phyloP scores from a whole-genome alignment of 2,797 vertebrate species.

The Tragopan temminckii region DNA sequence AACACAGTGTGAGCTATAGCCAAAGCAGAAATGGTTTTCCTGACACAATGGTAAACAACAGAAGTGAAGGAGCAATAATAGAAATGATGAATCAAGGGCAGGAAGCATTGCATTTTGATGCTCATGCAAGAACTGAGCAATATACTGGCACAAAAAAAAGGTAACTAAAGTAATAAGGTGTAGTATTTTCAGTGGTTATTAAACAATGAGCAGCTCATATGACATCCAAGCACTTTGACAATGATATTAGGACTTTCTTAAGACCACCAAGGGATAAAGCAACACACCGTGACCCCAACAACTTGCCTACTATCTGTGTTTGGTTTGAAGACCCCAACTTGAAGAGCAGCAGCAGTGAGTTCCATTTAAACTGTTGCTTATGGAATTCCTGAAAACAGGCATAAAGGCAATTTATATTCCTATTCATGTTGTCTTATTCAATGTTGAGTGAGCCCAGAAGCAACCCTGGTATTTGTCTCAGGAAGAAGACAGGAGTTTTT shows the following conservation, averaged over 20 bases:
- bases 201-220: not conserved
- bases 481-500: not conserved
- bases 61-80: not conserved
- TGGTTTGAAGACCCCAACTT: not conserved
- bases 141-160: not conserved
- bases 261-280: not conserved
- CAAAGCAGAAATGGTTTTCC: not conserved
- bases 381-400: not conserved
- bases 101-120: not conserved
- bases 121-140: not conserved
- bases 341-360: not conserved
- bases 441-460: not conserved
- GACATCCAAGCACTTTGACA: not conserved
- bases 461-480: not conserved
- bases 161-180: not conserved
- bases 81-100: not conserved
- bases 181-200: not conserved
- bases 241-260: not conserved
- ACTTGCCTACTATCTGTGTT: not conserved
- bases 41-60: not conserved
- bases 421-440: not conserved
- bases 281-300: not conserved
- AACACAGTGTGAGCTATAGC: not conserved
- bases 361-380: not conserved
- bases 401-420: not conserved